These are phyloP conservation scores for Gallirallus australis DNA, from an alignment of 2,797 vertebrate genomes.

Conservation along the genomic window DNA sequence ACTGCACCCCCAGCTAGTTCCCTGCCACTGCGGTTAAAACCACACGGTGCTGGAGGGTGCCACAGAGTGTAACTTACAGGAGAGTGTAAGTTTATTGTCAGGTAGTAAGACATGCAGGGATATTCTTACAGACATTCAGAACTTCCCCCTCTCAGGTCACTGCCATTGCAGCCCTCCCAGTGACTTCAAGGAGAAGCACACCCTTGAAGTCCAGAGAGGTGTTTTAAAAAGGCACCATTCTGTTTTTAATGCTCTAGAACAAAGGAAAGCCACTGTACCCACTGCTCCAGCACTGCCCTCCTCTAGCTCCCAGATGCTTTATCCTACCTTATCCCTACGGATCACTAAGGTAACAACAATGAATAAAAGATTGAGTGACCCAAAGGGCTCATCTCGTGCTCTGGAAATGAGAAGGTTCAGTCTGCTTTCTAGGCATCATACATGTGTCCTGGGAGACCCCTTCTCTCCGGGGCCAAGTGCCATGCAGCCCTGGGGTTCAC, in stretches of 20 bases:
- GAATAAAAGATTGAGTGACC: background rate
- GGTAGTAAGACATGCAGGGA: background rate
- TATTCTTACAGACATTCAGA: background rate
- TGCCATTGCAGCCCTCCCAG: background rate
- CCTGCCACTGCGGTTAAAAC: rapidly evolving
- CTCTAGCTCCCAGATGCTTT: background rate
- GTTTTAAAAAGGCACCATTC: conserved; percentile 56
- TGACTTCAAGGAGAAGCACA: background rate
- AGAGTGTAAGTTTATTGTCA: background rate
- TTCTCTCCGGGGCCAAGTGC: rapidly evolving
- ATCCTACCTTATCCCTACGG: background rate
- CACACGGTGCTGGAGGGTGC: background rate
- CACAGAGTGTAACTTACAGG: background rate
- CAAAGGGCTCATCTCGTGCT: background rate
- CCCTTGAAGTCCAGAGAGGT: background rate
- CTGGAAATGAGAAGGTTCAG: background rate
- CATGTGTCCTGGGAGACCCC: background rate
- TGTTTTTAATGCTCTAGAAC: background rate
- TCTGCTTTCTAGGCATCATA: background rate
- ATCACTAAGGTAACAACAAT: background rate
- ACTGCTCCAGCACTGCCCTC: background rate
- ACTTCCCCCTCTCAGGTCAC: background rate
- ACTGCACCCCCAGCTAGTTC: rapidly evolving
- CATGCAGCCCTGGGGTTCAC: rapidly evolving
- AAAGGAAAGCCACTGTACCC: background rate